Base-by-base conservation (phyloP, 2,888 invertebrate species). In the Sinohyriopsis cumingii region DNA sequence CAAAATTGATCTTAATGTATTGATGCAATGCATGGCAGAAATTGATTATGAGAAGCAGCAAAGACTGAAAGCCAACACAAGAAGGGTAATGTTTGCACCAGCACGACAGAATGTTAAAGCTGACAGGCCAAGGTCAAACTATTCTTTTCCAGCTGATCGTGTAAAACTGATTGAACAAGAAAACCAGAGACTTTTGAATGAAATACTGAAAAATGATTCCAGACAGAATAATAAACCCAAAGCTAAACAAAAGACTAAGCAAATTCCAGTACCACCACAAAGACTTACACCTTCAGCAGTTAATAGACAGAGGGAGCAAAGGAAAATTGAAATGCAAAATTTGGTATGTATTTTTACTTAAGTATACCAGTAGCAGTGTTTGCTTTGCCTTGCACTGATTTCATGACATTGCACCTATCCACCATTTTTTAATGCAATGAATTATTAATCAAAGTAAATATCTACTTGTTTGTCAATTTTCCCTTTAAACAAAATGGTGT, bases 241-340 rank as follows among this genome's bases (percentile, higher is more conserved):
- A 24, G 71, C 68, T 54, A 73, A 72, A 54, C 75, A 71, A 25
- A 68, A 73, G 62, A 33, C 64, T 22, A 72, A 72, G 53, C 65
- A 68, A 45, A 55, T 33, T 53, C 71, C 71, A 67, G 72, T 80
- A 54, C 73, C 72, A 24, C 63, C 79, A 19, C 79, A 79, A 59
- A 77, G 82, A 68, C 54, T 86, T 24, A 83, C 86, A 62, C 78
- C 84, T 20, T 91, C 92, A 55, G 91, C 91, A 20, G 90, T 92
- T 59, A 92, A 92, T 79, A 87, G 92, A 61, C 89, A 86, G 68
- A 90, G 87, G 73, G 88, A 91, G 28, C 92, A 92, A 73, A 87
- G 87, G 68, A 89, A 90, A 78, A 92, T 92, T 76, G 91, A 92
- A 74, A 86, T 87, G 72, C 92, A 92, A 73, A 92, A 92, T 83